These are phyloP conservation scores for Marasmarcha lunaedactyla DNA, from an alignment of 2,888 invertebrate species.

Conservation along the genomic window DNA sequence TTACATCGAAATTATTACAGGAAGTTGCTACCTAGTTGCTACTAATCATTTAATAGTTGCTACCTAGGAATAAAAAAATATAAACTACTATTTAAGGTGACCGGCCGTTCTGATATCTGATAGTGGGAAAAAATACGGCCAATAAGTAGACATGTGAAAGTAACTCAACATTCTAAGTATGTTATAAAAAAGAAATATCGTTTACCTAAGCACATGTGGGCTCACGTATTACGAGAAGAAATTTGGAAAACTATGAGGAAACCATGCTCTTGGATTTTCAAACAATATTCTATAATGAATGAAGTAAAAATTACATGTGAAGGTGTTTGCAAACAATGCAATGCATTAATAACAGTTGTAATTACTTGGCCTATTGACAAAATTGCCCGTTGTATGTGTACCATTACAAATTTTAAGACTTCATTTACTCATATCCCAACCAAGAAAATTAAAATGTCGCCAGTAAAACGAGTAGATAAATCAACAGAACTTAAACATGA, in stretches of 20 bases:
- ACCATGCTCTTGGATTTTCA: background rate
- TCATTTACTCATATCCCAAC: conserved; percentile 6
- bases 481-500: conserved; percentile 8
- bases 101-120: too few species aligned
- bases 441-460: conserved; percentile 10
- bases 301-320: conserved; percentile 4
- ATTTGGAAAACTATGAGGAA: background rate
- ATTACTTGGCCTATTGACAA: conserved; percentile 10
- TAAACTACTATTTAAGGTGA: too few species aligned
- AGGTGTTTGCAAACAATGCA: conserved; percentile 11
- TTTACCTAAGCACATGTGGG: background rate
- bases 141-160: background rate
- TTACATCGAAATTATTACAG: too few species aligned
- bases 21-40: too few species aligned
- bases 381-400: conserved; percentile 10
- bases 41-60: too few species aligned
- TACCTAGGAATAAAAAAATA: too few species aligned
- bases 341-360: conserved; percentile 6
- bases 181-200: background rate
- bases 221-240: background rate
- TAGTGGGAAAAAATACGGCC: background rate
- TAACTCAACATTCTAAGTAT: background rate
- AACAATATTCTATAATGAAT: background rate
- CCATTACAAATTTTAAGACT: conserved; percentile 5
- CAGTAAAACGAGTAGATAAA: conserved; percentile 8